These are phyloP conservation scores for Grammomys dolichurus DNA, from an alignment of 2,113 vertebrate genomes.

Conservation along the genomic window DNA sequence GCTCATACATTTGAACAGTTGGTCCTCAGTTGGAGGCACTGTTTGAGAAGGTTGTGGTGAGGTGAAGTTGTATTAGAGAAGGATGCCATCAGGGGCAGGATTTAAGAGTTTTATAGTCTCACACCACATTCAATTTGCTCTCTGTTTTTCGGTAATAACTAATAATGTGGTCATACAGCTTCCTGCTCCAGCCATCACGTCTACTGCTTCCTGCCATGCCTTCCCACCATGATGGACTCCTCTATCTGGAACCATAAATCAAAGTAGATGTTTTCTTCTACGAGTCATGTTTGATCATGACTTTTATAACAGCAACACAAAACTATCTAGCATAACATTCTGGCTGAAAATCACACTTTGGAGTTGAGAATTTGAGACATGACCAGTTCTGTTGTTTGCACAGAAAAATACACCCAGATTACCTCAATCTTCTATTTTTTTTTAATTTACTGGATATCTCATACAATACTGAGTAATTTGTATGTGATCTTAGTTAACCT, in stretches of 20 bases:
- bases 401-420: not conserved
- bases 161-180: not conserved
- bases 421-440: not conserved
- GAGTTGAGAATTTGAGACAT: not conserved
- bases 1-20: not conserved
- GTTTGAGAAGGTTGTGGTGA: not conserved
- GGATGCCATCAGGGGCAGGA: not conserved
- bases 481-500: not conserved
- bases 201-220: not conserved
- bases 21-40: not conserved
- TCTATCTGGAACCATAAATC: not conserved
- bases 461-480: not conserved
- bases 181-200: not conserved
- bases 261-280: not conserved
- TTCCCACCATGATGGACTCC: not conserved
- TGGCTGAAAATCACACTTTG: conserved; percentile 13
- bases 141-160: not conserved
- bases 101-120: not conserved
- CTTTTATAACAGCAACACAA: not conserved
- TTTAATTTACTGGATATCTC: not conserved
- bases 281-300: no score
- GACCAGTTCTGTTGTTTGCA: not conserved
- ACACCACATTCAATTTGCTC: not conserved
- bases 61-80: not conserved
- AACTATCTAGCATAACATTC: not conserved